Evolutionary conservation across 2,888 invertebrate genomes (phyloP), one percentile per base, ranked within the genome.

Genomic region (Beris morrisii): DNA sequence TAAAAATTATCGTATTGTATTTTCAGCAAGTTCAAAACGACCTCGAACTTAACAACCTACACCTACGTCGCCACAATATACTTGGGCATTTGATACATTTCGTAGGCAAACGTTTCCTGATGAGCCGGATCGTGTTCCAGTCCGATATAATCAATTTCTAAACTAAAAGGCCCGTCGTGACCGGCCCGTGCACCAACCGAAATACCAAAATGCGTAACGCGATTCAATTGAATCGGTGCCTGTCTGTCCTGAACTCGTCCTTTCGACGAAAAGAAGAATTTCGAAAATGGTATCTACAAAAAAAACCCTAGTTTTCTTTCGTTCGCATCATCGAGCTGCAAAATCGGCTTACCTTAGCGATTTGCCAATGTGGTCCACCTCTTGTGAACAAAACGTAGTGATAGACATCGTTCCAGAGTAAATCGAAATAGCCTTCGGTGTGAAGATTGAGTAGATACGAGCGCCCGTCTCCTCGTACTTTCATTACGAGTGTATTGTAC

Each of bases 311-410:
- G 44, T n/a, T n/a, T 13, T 56, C 38, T 55, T 22, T 22, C 22
- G 15, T 28, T 38, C 5, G 7, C 38, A 38, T 3, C 7, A 22
- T 22, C 28, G 28, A 30, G 3, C 9, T 3, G 38, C 38, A 38
- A 38, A 38, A 5, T 38, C 28, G 5, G 7, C 3, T 75, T 81
- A 93, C 93, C 85, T 89, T 93, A 31, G 90, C 87, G 69, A 87
- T 82, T 83, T 99, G 98, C 99, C 99, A 99, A 78, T 99, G 97
- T 0, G 99, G 99, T 0, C 98, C 97, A 46, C 99, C 99, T 80
- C 97, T 87, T 0, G 99, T 99, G 77, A 88, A 94, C 4, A 99
- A 81, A 0, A 90, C 87, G 79, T 90, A 97, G 74, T 90, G 88
- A 78, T 90, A 95, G 13, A 91, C 84, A 79, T 97, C 95, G 77